These are phyloP conservation scores for Corythucha ciliata DNA, from an alignment of 2,888 invertebrate species.

Conservation along the genomic window DNA sequence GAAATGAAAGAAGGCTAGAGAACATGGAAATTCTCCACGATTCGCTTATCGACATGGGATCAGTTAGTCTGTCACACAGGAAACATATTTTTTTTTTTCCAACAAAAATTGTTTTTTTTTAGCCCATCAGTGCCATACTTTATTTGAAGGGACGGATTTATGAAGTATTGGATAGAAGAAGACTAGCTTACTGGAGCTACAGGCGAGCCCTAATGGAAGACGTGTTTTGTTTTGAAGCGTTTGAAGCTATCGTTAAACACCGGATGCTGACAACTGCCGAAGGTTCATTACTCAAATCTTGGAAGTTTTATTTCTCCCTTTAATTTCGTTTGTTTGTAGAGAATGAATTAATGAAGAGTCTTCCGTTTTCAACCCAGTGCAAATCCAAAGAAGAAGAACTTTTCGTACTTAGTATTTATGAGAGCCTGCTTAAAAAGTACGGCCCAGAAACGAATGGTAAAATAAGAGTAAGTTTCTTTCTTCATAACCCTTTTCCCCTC, in stretches of 20 bases:
- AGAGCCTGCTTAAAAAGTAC: conserved; percentile 78
- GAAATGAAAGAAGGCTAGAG: no score
- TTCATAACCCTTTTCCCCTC: not conserved
- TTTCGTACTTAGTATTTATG: conserved; percentile 46
- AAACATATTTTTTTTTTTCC: no score
- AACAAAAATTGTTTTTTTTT: conserved; percentile 38
- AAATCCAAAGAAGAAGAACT: conserved; percentile 34
- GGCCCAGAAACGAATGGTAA: conserved; percentile 45
- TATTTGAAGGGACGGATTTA: conserved; percentile 77
- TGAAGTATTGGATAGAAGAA: conserved; percentile 80
- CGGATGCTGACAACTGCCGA: conserved; percentile 80
- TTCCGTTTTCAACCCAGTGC: conserved; percentile 56
- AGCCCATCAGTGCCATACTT: conserved; percentile 69
- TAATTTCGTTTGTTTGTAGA: conserved; percentile 25
- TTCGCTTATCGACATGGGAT: no score
- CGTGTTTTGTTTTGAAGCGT: conserved; percentile 84
- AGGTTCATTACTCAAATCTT: conserved; percentile 45
- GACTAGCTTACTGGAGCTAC: conserved; percentile 77
- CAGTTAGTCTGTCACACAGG: no score
- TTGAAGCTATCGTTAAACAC: conserved; percentile 79
- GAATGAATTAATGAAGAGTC: conserved; percentile 32
- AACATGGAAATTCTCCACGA: no score
- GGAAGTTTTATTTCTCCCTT: conserved; percentile 2
- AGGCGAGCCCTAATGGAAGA: conserved; percentile 75
- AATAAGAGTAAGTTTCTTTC: not conserved